Conservation (phyloP, 2,888 invertebrate species). For the Xestia ashworthii region DNA sequence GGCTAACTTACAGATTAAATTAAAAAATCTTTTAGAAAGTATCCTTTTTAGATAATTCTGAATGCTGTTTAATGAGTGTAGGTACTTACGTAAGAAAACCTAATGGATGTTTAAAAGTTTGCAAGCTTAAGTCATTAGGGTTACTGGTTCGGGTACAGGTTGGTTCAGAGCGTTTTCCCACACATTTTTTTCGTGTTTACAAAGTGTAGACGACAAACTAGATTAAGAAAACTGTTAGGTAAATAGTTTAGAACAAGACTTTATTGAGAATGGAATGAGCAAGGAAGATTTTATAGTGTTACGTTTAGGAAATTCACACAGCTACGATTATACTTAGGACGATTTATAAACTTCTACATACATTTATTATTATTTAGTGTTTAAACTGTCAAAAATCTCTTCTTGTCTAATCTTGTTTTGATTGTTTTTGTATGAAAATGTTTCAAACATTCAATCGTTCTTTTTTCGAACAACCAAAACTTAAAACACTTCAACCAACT, state of each 20-base stretch:
- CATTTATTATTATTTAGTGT: neutral
- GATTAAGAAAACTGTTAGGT: slow-evolving; percentile 11
- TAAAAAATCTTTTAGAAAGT: neutral
- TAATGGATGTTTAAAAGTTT: slow-evolving; percentile 50
- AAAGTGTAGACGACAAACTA: slow-evolving; percentile 27
- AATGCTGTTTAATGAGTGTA: slow-evolving; percentile 17
- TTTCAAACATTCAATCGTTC: neutral
- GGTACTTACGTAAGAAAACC: slow-evolving; percentile 10
- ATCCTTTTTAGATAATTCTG: neutral
- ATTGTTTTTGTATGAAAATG: neutral
- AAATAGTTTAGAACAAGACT: slow-evolving; percentile 21
- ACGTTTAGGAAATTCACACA: neutral
- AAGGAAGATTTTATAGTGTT: neutral
- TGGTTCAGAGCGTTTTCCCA: slow-evolving; percentile 9
- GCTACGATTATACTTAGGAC: neutral
- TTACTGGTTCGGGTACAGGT: slow-evolving; percentile 18
- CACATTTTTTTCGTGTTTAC: slow-evolving; percentile 7
- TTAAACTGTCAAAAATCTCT: neutral
- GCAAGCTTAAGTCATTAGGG: slow-evolving; percentile 48
- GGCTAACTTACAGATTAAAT: neutral
- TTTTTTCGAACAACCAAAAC: neutral
- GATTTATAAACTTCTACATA: neutral
- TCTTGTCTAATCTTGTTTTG: neutral
- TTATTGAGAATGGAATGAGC: slow-evolving; percentile 8
- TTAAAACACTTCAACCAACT: neutral